Base-by-base conservation (phyloP, 2,888 invertebrate species). In the Ariolimax columbianus region DNA sequence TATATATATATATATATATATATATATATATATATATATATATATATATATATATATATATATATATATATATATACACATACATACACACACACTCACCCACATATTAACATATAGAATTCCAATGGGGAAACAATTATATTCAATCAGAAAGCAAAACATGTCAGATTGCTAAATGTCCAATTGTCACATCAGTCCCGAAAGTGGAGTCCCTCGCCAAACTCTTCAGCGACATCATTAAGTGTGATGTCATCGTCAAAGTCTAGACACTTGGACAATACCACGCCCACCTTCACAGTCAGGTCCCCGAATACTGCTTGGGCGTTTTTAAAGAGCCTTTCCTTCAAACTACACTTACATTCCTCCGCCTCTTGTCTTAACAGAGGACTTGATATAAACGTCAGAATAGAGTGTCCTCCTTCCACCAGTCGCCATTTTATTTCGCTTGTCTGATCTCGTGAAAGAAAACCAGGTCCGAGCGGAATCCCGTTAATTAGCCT, bases 401-500 rank as follows among this genome's bases (percentile, higher is more conserved):
- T 91, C 80, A 91, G 91, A 17, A 88, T 88, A 40, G 89, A 89
- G 73, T 89, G 88, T n/a, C 90, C 89, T 19, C 92, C 92, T 87
- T 93, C 92, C 19, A 93, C 87, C 83, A 91, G 91, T 55, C 90
- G 89, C 93, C 92, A 93, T 40, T 89, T 88, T 82, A 92, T 92
- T 77, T 87, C 89, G 38, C 88, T 85, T 26, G 91, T 78, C 83
- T 92, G 91, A 23, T 91, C 90, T 23, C 89, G 88, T 11, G 91
- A 89, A 89, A 93, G 90, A 30, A 90, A 83, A 38, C 93, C 93
- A 4, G 93, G 91, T 6, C 92, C 93, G 1, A 93, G 89, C 4
- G 92, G 93, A 83, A 93, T 92, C 26, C 92, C 92, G 83, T 93
- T 92, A 36, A 93, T 89, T 19, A 93, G 88, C 30, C 92, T 88